A percentile compares a stretch with the other conserved stretches of the same genome.
phyloP scores from a whole-genome alignment of 2,797 vertebrate species.

The Mormyrops boulengeri region DNA sequence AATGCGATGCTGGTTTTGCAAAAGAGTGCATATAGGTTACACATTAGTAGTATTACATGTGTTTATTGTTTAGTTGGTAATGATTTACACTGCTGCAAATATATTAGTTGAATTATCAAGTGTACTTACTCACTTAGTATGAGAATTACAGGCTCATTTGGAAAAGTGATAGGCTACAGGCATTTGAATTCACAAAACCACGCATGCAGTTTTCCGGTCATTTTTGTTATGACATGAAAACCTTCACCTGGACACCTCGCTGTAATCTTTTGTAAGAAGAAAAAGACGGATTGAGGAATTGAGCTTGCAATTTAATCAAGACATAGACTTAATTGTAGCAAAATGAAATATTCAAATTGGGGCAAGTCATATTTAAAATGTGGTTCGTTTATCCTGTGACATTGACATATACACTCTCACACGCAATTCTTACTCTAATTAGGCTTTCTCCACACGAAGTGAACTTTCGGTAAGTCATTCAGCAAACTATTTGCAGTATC shows the following conservation, averaged over 20 bases:
- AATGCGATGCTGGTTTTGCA: not conserved
- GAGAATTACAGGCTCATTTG: not conserved
- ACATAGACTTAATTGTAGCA: not conserved
- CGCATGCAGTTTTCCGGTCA: not conserved
- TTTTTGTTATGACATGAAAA: not conserved
- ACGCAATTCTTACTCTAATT: slow-evolving; percentile 29
- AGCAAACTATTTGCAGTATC: not conserved
- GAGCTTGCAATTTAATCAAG: not conserved
- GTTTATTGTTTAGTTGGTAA: not conserved
- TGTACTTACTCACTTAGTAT: not conserved
- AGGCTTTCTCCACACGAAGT: slow-evolving; percentile 5
- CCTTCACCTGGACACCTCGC: not conserved
- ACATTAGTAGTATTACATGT: not conserved
- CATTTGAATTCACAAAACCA: not conserved
- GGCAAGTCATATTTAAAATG: not conserved
- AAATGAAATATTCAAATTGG: not conserved
- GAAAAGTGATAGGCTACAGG: not conserved
- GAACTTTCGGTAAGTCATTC: slow-evolving; percentile 4
- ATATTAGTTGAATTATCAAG: not conserved
- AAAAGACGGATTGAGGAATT: not conserved
- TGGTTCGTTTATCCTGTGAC: not conserved
- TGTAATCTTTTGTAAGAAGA: not conserved
- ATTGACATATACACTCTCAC: not conserved
- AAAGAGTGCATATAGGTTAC: not conserved
- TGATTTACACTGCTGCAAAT: not conserved